phyloP scores from a whole-genome alignment of 2,888 invertebrate species.

The Resseliella maxima region DNA sequence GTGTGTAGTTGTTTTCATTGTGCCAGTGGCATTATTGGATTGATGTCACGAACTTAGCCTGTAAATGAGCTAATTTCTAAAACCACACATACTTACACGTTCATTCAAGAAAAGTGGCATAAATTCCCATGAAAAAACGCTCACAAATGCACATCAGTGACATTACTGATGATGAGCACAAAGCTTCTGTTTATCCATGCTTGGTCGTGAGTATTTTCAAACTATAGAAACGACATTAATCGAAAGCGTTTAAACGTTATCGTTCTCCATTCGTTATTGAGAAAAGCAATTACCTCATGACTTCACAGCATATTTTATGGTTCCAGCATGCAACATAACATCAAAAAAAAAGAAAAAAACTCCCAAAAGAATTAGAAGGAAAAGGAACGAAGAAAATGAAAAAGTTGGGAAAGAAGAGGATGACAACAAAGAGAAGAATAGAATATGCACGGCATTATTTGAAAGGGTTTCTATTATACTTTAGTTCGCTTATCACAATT shows the following conservation, averaged over 20 bases:
- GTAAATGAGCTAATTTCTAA: constrained; percentile 45
- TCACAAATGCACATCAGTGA: background rate
- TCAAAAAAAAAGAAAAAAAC: background rate
- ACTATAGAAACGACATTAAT: constrained; percentile 28
- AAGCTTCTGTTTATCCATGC: background rate
- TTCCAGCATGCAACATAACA: background rate
- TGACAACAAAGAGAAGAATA: constrained; percentile 3
- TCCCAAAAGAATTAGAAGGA: background rate
- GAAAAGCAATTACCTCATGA: constrained; percentile 53
- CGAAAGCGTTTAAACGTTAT: constrained; percentile 41
- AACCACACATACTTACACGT: background rate
- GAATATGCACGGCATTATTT: background rate
- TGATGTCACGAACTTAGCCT: constrained; percentile 40
- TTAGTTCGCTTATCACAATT: background rate
- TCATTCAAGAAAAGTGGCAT: background rate
- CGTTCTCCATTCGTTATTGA: constrained; percentile 40
- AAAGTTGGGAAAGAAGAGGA: background rate
- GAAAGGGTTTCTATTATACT: background rate
- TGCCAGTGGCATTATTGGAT: constrained; percentile 1
- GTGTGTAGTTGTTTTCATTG: background rate
- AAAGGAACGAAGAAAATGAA: background rate
- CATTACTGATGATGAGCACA: constrained; percentile 23
- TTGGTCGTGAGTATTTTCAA: background rate
- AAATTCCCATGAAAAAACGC: background rate
- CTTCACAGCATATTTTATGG: constrained; percentile 31